Evolutionary conservation across 2,888 invertebrate species (phyloP).

Genomic region (Megaustenia siamemsis): DNA sequence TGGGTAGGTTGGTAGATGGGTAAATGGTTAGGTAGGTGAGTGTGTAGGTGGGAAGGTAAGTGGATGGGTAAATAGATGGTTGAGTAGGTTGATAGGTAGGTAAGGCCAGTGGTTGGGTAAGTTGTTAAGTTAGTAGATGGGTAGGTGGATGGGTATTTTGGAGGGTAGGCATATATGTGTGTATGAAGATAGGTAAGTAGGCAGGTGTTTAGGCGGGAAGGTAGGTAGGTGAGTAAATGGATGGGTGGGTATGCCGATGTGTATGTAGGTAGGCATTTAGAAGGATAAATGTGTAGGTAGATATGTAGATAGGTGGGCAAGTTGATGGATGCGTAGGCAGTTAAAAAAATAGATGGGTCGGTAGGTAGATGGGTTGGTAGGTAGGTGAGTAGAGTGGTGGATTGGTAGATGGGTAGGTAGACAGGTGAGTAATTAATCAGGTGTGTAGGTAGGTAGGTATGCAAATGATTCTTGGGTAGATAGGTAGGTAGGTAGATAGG

Average conservation of each 20-base stretch:
- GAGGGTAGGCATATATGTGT: conserved; percentile 1
- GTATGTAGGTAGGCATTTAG: conserved; percentile 20
- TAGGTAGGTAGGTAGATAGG: too few relatives aligned
- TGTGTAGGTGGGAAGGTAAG: conserved; percentile 16
- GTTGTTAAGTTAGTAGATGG: too few relatives aligned
- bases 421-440: too few relatives aligned
- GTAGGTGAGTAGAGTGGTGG: too few relatives aligned
- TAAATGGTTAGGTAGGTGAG: conserved; percentile 14
- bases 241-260: conserved; percentile 20
- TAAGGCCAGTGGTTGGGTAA: neutral
- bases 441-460: too few relatives aligned
- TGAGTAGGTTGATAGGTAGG: conserved; percentile 9
- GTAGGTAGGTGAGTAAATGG: conserved; percentile 26
- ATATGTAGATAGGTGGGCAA: neutral
- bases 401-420: too few relatives aligned
- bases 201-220: conserved; percentile 13
- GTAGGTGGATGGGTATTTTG: conserved; percentile 3
- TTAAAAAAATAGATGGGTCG: neutral
- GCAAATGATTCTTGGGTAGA: too few relatives aligned
- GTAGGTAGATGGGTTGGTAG: too few relatives aligned
- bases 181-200: conserved; percentile 26
- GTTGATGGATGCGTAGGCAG: neutral
- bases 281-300: neutral
- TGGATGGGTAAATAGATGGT: conserved; percentile 30
- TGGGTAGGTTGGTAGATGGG: conserved; percentile 2